Base-by-base conservation (phyloP, 2,797 vertebrate genomes). In the Sphenopsis melanotis region DNA sequence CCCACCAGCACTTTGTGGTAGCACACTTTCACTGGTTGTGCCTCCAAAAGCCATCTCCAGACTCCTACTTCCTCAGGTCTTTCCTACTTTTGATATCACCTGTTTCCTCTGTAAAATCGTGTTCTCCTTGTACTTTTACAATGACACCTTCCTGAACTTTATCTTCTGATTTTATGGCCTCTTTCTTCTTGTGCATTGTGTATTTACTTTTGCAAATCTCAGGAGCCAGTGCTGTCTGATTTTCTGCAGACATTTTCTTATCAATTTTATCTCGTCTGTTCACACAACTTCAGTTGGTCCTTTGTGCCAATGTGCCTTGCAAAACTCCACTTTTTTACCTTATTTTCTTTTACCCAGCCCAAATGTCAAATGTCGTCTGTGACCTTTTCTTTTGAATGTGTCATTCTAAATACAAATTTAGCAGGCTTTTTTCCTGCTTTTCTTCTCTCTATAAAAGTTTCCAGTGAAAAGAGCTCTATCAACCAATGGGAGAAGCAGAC, bases 301-400 rank as follows among this genome's bases (percentile, higher is more conserved):
- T 90, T 87, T 92, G 78, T 89, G 83, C 56, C 81, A 79, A 12
- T 23, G 34, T 12, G 30, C 32, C 75, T 56, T 79, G 41, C 36
- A 70, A 72, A 83, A 87, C 55, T 75, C 50, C 49, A 20, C 37
- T 44, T 83, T 84, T 81, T 87, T 71, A 19, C 37, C 30, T 69
- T 41, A 82, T 92, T 86, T 93, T 26, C 47, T 49, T 92, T 87
- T 77, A 77, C 42, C 17, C 56, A 80, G 12, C 17, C 41, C 63
- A 89, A 90, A 89, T 92, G 70, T 81, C 78, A 94, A 37, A 47
- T 36, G 60, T 46, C 1, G 0, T 76, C 59, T 69, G 27, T 92
- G 91, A 93, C 68, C 56, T 93, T 93, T 93, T 55, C 86, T 79
- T 90, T 87, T 74, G 44, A 77, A 79, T 79, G 50, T 71, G 42